phyloP scores from a whole-genome alignment of 2,113 vertebrate species.

The Ibidorhyncha struthersii region DNA sequence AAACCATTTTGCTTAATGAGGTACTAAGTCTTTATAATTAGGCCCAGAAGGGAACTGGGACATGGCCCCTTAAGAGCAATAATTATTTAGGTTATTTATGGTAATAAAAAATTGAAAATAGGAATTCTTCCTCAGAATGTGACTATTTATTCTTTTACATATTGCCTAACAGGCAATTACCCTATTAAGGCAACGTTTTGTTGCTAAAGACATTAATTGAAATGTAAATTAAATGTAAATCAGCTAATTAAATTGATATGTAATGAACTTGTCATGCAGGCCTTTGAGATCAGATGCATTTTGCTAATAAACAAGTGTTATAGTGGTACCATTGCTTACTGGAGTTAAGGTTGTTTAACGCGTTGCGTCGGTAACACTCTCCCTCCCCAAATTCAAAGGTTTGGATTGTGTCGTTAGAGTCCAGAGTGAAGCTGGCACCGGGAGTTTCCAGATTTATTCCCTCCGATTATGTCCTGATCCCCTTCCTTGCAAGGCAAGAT shows the following conservation, averaged over 20 bases:
- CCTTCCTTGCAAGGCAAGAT: not conserved
- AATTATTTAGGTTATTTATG: conserved; percentile 89
- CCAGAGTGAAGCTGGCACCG: not conserved
- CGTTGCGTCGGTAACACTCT: not conserved
- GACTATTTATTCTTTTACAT: conserved; percentile 83
- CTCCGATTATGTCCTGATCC: not conserved
- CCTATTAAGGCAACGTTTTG: conserved; percentile 82
- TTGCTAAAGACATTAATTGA: conserved; percentile 87
- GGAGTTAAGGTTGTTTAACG: conserved; percentile 60
- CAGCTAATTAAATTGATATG: conserved; percentile 86
- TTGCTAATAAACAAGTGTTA: conserved; percentile 76
- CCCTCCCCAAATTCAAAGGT: not conserved
- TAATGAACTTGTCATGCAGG: conserved; percentile 82
- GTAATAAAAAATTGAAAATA: conserved; percentile 86
- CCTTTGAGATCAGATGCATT: conserved; percentile 81
- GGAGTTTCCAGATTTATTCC: not conserved
- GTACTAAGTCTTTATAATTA: conserved; percentile 89
- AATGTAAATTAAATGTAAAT: conserved; percentile 89
- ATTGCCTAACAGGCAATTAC: conserved; percentile 87
- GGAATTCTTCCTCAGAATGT: conserved; percentile 82
- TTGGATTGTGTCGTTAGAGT: not conserved
- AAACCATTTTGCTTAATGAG: conserved; percentile 87
- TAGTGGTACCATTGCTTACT: conserved; percentile 56
- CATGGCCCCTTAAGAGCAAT: conserved; percentile 82
- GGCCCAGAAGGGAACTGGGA: conserved; percentile 83